Evolutionary conservation across 2,888 invertebrate genomes (phyloP).

Genomic region (Busseola fusca): DNA sequence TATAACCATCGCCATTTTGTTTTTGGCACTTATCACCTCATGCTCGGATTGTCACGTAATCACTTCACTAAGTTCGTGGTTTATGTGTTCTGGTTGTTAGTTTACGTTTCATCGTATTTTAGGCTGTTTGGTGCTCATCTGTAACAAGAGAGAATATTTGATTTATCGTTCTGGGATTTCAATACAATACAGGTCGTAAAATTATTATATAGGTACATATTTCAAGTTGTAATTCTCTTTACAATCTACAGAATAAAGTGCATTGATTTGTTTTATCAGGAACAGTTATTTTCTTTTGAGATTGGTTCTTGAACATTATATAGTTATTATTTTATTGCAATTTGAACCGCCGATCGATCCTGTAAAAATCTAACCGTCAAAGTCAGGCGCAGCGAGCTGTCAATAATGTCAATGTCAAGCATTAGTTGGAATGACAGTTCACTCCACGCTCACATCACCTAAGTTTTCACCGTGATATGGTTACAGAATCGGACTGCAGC

Average conservation of each 20-base stretch:
- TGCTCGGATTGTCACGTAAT: slow-evolving; percentile 55
- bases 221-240: neutral
- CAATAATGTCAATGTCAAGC: too few species aligned
- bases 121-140: slow-evolving; percentile 28
- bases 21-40: slow-evolving; percentile 77
- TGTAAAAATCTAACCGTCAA: too few species aligned
- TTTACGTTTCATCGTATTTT: slow-evolving; percentile 39
- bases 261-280: neutral
- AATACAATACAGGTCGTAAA: neutral
- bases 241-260: too few species aligned
- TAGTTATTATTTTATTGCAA: neutral
- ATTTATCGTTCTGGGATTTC: neutral
- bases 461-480: too few species aligned
- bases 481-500: too few species aligned
- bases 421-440: too few species aligned
- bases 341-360: neutral
- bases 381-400: too few species aligned
- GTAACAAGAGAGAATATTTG: slow-evolving; percentile 40
- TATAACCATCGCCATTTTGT: slow-evolving; percentile 87
- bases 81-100: slow-evolving; percentile 26
- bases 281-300: neutral
- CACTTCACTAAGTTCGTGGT: slow-evolving; percentile 53
- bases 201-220: neutral
- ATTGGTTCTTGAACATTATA: neutral
- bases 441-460: too few species aligned